Evolutionary conservation across 2,113 vertebrate genomes (phyloP).

Genomic region (Daubentonia madagascariensis): DNA sequence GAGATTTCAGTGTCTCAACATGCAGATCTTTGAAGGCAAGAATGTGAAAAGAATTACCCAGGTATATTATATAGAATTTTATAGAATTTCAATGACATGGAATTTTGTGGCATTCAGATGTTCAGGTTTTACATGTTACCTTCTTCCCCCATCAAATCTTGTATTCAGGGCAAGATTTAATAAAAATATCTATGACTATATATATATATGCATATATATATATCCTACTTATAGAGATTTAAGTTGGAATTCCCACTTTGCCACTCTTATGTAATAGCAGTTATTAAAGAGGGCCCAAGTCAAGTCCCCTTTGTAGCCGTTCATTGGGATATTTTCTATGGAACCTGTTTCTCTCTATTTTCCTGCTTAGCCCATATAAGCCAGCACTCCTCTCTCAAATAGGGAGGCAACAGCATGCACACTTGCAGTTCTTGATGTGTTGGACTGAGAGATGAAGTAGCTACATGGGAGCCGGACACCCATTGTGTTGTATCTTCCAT

Average conservation of each 20-base stretch:
- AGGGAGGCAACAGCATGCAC: background rate
- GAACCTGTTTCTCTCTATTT: background rate
- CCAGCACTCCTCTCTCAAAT: background rate
- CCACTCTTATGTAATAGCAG: background rate
- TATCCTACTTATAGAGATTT: background rate
- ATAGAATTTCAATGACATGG: background rate
- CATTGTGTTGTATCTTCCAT: fast-evolving
- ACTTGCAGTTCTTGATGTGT: background rate
- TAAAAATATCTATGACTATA: background rate
- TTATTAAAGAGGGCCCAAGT: background rate
- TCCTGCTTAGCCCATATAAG: background rate
- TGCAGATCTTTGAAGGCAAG: background rate
- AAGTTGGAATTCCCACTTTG: background rate
- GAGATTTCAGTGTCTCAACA: background rate
- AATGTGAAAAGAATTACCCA: background rate
- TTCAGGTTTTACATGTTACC: background rate
- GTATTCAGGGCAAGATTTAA: background rate
- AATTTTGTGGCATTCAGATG: background rate
- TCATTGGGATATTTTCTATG: background rate
- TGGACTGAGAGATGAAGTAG: background rate
- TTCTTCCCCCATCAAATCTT: background rate
- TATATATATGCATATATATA: too few relatives aligned
- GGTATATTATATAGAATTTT: background rate
- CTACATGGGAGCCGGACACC: fast-evolving
- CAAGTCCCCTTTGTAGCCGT: background rate